Conservation (phyloP, 2,113 vertebrate species). For the Lophius piscatorius region DNA sequence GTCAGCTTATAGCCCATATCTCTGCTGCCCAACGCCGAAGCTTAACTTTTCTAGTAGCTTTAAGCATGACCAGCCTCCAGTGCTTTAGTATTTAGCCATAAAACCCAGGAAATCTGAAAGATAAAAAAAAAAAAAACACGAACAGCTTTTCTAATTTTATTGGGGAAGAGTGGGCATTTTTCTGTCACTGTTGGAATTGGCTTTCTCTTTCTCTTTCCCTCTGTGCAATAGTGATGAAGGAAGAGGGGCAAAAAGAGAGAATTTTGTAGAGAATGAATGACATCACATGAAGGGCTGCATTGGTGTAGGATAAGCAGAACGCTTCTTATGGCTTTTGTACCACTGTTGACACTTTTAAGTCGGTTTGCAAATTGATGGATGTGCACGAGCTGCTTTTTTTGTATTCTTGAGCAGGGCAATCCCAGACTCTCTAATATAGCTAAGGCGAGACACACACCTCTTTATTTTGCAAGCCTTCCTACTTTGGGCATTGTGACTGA, state of each 20-base stretch:
- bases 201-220: slow-evolving; percentile 79
- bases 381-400: slow-evolving; percentile 60
- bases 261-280: slow-evolving; percentile 80
- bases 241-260: slow-evolving; percentile 69
- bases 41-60: slow-evolving; percentile 96
- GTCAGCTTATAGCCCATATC: slow-evolving; percentile 96
- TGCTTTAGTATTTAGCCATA: slow-evolving; percentile 88
- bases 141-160: slow-evolving; percentile 85
- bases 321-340: slow-evolving; percentile 67
- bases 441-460: slow-evolving; percentile 72
- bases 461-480: slow-evolving; percentile 67
- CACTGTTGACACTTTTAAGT: slow-evolving; percentile 79
- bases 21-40: slow-evolving; percentile 91
- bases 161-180: slow-evolving; percentile 84
- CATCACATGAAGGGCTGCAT: slow-evolving; percentile 77
- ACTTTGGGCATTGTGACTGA: slow-evolving; percentile 39
- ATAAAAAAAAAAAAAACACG: slow-evolving; percentile 80
- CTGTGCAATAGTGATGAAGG: slow-evolving; percentile 71
- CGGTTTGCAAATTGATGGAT: slow-evolving; percentile 84
- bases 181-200: slow-evolving; percentile 83
- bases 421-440: slow-evolving; percentile 76
- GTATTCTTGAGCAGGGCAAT: slow-evolving; percentile 57
- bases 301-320: slow-evolving; percentile 76
- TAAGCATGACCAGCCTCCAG: slow-evolving; percentile 93
- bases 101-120: slow-evolving; percentile 88